These are phyloP conservation scores for Hoplodrina blanda DNA, from an alignment of 2,888 invertebrate species.

Conservation along the genomic window DNA sequence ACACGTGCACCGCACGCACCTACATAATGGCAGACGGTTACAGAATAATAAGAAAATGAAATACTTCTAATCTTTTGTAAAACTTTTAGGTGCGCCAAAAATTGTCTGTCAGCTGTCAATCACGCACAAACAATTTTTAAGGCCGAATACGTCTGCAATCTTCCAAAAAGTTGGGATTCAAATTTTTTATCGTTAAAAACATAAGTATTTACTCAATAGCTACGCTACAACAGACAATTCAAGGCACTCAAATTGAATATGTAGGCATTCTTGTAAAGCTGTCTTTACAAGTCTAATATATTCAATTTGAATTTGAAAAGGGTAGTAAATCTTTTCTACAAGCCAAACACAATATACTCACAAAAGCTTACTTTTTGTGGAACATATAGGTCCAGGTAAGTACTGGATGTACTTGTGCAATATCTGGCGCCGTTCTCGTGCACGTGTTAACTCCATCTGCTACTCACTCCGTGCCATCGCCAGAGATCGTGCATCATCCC, in stretches of 20 bases:
- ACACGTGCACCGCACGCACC: slow-evolving; percentile 61
- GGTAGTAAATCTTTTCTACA: background rate
- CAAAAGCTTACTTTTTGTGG: too few relatives aligned
- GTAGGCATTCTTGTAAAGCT: background rate
- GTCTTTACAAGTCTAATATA: too few relatives aligned
- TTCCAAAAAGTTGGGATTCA: background rate
- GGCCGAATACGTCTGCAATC: slow-evolving; percentile 8
- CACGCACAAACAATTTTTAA: slow-evolving; percentile 18
- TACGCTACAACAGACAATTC: background rate
- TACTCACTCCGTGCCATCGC: slow-evolving; percentile 25
- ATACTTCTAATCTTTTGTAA: slow-evolving; percentile 23
- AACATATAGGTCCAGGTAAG: too few relatives aligned
- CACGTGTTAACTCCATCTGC: slow-evolving; percentile 14
- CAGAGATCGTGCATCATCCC: slow-evolving; percentile 73
- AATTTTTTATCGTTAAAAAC: background rate
- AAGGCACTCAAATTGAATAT: background rate
- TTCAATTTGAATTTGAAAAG: background rate
- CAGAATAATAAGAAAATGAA: slow-evolving; percentile 43
- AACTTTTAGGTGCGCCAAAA: slow-evolving; percentile 23
- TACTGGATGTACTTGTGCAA: background rate
- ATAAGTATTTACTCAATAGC: background rate
- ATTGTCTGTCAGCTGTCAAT: slow-evolving; percentile 32
- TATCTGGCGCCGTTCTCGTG: background rate
- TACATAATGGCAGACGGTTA: slow-evolving; percentile 36
- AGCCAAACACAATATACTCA: background rate